A percentile compares a stretch with the other conserved stretches of the same genome.
These are phyloP conservation scores for Scotopteryx bipunctaria DNA, from an alignment of 2,888 invertebrate species.

Conservation along the genomic window DNA sequence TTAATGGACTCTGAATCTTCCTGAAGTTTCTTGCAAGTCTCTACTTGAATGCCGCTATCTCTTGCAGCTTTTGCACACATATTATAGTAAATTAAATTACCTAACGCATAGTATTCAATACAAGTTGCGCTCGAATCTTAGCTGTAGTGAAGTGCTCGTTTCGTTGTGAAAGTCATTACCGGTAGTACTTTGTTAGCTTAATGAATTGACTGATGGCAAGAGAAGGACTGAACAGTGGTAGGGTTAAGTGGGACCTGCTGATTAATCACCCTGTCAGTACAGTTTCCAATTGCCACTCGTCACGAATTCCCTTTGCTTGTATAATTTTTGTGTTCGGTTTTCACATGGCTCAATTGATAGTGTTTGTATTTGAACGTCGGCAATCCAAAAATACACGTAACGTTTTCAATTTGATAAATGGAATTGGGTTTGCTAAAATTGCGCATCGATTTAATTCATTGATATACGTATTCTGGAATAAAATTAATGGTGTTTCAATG, in stretches of 20 bases:
- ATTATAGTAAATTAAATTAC: slow-evolving; percentile 5
- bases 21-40: slow-evolving; percentile 17
- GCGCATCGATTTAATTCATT: slow-evolving; percentile 39
- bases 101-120: slow-evolving; percentile 37
- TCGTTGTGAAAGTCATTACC: slow-evolving; percentile 78
- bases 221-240: slow-evolving; percentile 76
- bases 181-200: slow-evolving; percentile 80
- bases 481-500: slow-evolving; percentile 25
- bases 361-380: slow-evolving; percentile 40
- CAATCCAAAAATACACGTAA: slow-evolving; percentile 41
- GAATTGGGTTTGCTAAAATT: slow-evolving; percentile 39
- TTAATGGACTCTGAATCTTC: slow-evolving; percentile 29
- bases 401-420: slow-evolving; percentile 50
- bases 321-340: slow-evolving; percentile 56
- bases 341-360: slow-evolving; percentile 39
- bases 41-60: slow-evolving; percentile 2
- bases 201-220: slow-evolving; percentile 82
- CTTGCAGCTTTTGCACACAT: slow-evolving; percentile 10
- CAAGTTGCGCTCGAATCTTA: slow-evolving; percentile 53
- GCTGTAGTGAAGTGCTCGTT: slow-evolving; percentile 59
- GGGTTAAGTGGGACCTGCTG: slow-evolving; percentile 80
- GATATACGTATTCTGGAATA: slow-evolving; percentile 21
- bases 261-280: slow-evolving; percentile 81
- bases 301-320: slow-evolving; percentile 66
- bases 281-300: slow-evolving; percentile 77